phyloP scores from a whole-genome alignment of 2,888 invertebrate genomes.

The Fragum whitleyi region DNA sequence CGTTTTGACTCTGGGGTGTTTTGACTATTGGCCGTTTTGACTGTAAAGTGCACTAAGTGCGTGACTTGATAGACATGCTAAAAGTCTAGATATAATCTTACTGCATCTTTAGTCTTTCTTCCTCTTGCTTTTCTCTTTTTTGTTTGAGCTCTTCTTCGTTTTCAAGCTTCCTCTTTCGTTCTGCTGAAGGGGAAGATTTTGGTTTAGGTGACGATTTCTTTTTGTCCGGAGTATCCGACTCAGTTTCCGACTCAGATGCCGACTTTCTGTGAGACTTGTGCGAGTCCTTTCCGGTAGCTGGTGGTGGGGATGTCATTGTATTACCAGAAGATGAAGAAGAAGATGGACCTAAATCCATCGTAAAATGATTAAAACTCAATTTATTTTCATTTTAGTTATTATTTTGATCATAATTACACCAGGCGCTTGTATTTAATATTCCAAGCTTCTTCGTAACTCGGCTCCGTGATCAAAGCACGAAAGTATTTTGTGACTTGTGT shows the following conservation, averaged over 20 bases:
- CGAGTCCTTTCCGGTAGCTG: slow-evolving; percentile 2
- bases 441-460: not conserved
- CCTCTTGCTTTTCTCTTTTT: slow-evolving; percentile 91
- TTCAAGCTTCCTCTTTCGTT: slow-evolving; percentile 75
- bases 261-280: slow-evolving; percentile 43
- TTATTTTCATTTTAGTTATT: too few species aligned
- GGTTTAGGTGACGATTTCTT: slow-evolving; percentile 49
- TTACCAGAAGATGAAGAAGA: not conserved
- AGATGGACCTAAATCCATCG: slow-evolving; percentile 14
- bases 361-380: too few species aligned
- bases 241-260: slow-evolving; percentile 55
- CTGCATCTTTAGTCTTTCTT: slow-evolving; percentile 98
- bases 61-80: too few species aligned
- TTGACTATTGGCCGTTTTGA: too few species aligned
- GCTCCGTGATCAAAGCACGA: not conserved
- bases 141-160: slow-evolving; percentile 70
- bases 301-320: not conserved
- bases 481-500: too few species aligned
- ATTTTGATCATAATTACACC: not conserved
- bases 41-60: too few species aligned
- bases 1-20: too few species aligned
- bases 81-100: too few species aligned
- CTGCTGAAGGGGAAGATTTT: slow-evolving; percentile 53
- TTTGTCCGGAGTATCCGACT: slow-evolving; percentile 64
- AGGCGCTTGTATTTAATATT: not conserved